Evolutionary conservation across 92 coral and sea anemone species (phyloP).

Genomic region (Paramuricea clavata): DNA sequence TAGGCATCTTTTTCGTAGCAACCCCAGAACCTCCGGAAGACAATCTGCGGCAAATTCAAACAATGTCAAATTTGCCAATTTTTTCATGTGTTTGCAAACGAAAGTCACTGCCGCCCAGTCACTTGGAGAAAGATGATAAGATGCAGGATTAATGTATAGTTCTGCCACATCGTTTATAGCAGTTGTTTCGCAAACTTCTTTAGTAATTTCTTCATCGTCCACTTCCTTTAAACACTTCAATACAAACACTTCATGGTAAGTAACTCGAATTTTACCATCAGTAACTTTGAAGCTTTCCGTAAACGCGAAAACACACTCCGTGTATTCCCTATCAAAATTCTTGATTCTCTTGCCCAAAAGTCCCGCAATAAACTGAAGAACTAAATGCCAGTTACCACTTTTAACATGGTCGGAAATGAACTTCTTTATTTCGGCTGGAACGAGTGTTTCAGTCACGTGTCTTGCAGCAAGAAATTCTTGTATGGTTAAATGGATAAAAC

Average conservation of each 20-base stretch:
- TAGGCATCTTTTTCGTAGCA: not conserved
- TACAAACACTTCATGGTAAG: not conserved
- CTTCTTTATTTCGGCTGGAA: not conserved
- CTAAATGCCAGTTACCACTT: conserved; percentile 1
- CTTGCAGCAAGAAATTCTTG: conserved; percentile 30
- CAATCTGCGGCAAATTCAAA: not conserved
- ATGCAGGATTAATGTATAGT: not conserved
- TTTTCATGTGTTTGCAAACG: not conserved
- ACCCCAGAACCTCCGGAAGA: not conserved
- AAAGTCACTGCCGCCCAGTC: not conserved
- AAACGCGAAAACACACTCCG: not conserved
- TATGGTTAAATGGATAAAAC: conserved; percentile 1
- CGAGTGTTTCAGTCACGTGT: not conserved
- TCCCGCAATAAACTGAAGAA: conserved; percentile 21
- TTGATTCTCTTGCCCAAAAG: not conserved
- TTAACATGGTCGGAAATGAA: not conserved
- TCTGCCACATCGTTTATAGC: not conserved
- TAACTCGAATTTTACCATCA: not conserved
- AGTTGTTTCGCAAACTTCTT: not conserved
- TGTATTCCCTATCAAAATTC: not conserved
- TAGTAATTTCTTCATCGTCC: not conserved
- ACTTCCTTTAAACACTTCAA: conserved; percentile 22
- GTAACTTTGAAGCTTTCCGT: not conserved
- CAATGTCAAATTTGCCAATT: not conserved
- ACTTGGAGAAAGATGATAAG: not conserved